A percentile compares a stretch with the other conserved stretches of the same genome.
These are phyloP conservation scores for Pipistrellus pygmaeus DNA, from an alignment of 2,797 vertebrate genomes.

Conservation along the genomic window DNA sequence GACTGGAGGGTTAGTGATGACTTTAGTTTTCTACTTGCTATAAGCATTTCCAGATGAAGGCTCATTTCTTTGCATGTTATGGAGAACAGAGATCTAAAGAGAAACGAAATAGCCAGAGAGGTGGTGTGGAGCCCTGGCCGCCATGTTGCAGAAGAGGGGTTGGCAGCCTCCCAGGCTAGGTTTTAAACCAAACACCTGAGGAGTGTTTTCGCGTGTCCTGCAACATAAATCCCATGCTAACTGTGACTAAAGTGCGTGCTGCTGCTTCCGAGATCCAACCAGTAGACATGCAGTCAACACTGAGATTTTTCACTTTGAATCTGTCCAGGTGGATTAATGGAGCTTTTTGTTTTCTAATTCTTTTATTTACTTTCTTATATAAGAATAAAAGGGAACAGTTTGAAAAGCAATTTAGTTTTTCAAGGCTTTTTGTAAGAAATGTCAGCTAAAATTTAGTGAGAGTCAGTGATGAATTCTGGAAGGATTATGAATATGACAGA, in stretches of 20 bases:
- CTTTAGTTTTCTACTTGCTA: neutral
- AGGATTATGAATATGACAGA: neutral
- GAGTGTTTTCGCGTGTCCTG: neutral
- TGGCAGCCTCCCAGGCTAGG: neutral
- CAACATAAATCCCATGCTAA: neutral
- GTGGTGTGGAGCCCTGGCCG: neutral
- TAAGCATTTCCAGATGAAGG: neutral
- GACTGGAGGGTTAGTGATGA: neutral
- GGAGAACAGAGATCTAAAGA: neutral
- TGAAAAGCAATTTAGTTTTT: conserved; percentile 19
- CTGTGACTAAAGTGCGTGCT: neutral
- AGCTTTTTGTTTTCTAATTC: neutral
- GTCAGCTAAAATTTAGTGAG: neutral
- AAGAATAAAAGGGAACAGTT: conserved; percentile 17
- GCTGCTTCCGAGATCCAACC: neutral
- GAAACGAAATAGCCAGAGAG: neutral
- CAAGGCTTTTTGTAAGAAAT: conserved; percentile 41
- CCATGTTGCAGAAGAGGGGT: neutral
- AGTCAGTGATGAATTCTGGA: neutral
- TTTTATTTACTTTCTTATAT: conserved; percentile 19
- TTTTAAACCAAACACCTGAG: neutral
- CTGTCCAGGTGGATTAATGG: neutral
- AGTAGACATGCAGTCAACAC: neutral
- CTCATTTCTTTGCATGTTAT: neutral
- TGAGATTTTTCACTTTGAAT: conserved; percentile 51